These are phyloP conservation scores for Zoanthus sansibaricus DNA, from an alignment of 92 coral and sea anemone genomes.

Conservation along the genomic window DNA sequence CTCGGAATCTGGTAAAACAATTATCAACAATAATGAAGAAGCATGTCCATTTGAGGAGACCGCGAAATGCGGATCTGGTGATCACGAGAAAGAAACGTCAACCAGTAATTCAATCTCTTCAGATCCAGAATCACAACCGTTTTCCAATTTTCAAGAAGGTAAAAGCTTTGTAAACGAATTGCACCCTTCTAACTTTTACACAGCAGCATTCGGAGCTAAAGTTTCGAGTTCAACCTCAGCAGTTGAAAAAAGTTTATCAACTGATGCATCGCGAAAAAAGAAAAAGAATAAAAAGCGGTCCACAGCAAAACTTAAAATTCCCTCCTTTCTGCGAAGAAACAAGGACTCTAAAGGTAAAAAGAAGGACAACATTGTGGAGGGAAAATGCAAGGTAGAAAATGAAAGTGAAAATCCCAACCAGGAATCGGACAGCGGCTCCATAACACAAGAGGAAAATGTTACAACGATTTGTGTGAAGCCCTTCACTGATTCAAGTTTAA, in stretches of 20 bases:
- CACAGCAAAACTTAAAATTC: background rate
- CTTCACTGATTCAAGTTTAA: constrained; percentile 13
- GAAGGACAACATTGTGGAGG: background rate
- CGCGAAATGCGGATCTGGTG: background rate
- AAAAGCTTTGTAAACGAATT: background rate
- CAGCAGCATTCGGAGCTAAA: constrained; percentile 5
- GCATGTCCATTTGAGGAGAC: background rate
- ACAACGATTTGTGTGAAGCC: constrained; percentile 32
- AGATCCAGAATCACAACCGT: background rate
- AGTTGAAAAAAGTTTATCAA: background rate
- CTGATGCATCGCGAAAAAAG: background rate
- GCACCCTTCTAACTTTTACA: background rate
- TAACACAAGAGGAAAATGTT: background rate
- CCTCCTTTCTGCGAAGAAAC: background rate
- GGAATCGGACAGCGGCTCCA: background rate
- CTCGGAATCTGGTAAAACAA: no score
- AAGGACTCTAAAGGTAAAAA: background rate
- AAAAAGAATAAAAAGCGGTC: background rate
- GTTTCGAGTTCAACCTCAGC: background rate
- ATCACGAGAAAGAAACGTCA: background rate
- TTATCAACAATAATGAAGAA: no score
- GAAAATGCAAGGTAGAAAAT: background rate
- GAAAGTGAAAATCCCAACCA: background rate
- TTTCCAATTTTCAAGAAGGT: constrained; percentile 20
- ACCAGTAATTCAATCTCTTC: background rate